phyloP scores from a whole-genome alignment of 1,140 invertebrate genomes.

The Drosophila tani region DNA sequence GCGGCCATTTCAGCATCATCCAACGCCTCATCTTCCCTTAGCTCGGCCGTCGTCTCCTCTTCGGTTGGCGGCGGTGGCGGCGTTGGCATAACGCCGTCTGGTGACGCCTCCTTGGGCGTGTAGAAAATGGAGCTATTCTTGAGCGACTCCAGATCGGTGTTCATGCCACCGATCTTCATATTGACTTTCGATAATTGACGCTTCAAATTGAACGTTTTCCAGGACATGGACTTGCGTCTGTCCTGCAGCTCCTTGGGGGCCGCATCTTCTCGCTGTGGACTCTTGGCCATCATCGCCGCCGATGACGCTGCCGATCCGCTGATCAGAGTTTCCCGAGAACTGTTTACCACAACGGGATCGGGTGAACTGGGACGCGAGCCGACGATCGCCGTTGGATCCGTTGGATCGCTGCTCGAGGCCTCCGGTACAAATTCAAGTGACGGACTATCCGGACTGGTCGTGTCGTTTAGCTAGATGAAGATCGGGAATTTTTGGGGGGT shows the following conservation, averaged over 20 bases:
- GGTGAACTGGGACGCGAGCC: constrained; percentile 70
- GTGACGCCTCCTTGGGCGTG: constrained; percentile 84
- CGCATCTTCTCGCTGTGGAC: constrained; percentile 70
- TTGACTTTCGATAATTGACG: constrained; percentile 92
- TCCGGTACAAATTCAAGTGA: constrained; percentile 80
- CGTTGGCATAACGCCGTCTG: constrained; percentile 46
- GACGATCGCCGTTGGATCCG: constrained; percentile 4
- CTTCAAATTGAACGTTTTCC: constrained; percentile 91
- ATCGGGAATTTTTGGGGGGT: constrained; percentile 43
- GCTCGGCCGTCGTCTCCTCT: constrained; percentile 46
- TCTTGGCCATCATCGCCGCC: constrained; percentile 61
- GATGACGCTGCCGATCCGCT: constrained; percentile 36
- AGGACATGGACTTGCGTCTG: constrained; percentile 87
- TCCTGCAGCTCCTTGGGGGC: constrained; percentile 70
- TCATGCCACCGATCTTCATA: constrained; percentile 87
- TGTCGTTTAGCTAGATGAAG: constrained; percentile 81
- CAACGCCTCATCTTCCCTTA: constrained; percentile 55
- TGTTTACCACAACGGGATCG: constrained; percentile 58
- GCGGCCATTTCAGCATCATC: constrained; percentile 35
- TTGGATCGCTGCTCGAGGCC: constrained; percentile 34
- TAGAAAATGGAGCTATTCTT: constrained; percentile 85
- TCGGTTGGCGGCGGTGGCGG: constrained; percentile 22
- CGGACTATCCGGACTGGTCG: constrained; percentile 81
- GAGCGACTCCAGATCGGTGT: constrained; percentile 86
- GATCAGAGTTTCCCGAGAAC: constrained; percentile 53